Conservation (phyloP, 2,888 invertebrate genomes). For the Galeruca laticollis region DNA sequence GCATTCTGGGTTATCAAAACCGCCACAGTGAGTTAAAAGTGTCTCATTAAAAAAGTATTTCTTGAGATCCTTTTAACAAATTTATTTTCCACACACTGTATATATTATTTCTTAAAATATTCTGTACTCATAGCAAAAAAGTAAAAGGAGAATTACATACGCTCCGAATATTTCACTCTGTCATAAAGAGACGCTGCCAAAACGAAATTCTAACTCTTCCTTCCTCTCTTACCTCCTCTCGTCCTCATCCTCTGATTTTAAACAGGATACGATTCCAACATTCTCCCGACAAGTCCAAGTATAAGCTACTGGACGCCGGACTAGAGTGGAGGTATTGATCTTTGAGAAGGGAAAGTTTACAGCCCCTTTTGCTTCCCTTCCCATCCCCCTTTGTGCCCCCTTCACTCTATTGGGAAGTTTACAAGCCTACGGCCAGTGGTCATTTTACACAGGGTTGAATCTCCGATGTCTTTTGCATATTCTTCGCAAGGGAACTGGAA, state of each 20-base stretch:
- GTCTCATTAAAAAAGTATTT: too few relatives aligned
- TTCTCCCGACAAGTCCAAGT: slow-evolving; percentile 53
- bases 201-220: slow-evolving; percentile 23
- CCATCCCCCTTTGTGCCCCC: slow-evolving; percentile 47
- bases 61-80: too few relatives aligned
- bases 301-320: slow-evolving; percentile 62
- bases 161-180: slow-evolving; percentile 27
- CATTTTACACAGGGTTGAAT: slow-evolving; percentile 65
- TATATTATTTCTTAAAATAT: too few relatives aligned
- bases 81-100: too few relatives aligned
- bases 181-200: slow-evolving; percentile 22
- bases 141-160: too few relatives aligned
- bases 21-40: too few relatives aligned
- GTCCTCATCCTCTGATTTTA: slow-evolving; percentile 23
- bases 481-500: slow-evolving; percentile 36
- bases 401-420: slow-evolving; percentile 62
- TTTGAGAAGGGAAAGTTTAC: slow-evolving; percentile 69
- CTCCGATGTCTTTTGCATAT: slow-evolving; percentile 63
- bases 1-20: too few relatives aligned
- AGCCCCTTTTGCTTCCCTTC: slow-evolving; percentile 60
- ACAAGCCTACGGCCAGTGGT: slow-evolving; percentile 68
- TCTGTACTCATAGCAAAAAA: slow-evolving; percentile 9
- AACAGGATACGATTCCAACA: slow-evolving; percentile 30
- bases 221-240: slow-evolving; percentile 7
- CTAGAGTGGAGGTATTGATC: slow-evolving; percentile 68